Evolutionary conservation across 2,888 invertebrate genomes (phyloP).

Genomic region (Mechanitis messenoides): DNA sequence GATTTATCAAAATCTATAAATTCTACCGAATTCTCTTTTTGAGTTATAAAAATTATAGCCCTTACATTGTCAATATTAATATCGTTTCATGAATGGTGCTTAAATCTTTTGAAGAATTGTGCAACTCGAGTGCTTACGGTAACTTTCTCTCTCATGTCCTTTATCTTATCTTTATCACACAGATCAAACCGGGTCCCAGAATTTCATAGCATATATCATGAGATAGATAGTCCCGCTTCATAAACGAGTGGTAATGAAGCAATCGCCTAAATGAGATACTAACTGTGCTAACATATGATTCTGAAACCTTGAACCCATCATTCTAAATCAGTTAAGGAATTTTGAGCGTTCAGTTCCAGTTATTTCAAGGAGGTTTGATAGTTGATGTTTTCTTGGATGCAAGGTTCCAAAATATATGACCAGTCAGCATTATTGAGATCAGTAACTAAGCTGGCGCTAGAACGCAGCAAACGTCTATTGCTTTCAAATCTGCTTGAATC

Average conservation of each 20-base stretch:
- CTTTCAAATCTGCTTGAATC: conserved; percentile 46
- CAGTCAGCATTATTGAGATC: conserved; percentile 56
- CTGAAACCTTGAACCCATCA: not conserved
- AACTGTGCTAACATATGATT: conserved; percentile 43
- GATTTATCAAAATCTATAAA: conserved; percentile 26
- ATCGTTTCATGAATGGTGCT: conserved; percentile 35
- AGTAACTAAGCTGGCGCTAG: conserved; percentile 57
- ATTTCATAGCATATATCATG: conserved; percentile 62
- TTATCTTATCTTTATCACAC: conserved; percentile 29
- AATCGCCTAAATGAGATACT: conserved; percentile 58
- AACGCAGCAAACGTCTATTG: conserved; percentile 57
- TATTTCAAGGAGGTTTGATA: conserved; percentile 9
- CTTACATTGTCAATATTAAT: conserved; percentile 23
- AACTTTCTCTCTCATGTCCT: conserved; percentile 50
- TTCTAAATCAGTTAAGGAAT: not conserved
- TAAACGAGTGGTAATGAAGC: conserved; percentile 65
- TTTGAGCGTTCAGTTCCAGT: conserved; percentile 18
- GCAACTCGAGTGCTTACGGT: conserved; percentile 59
- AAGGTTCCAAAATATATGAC: conserved; percentile 40
- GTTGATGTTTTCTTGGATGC: conserved; percentile 32
- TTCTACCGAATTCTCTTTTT: conserved; percentile 15
- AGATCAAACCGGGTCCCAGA: conserved; percentile 35
- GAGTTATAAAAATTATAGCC: conserved; percentile 23
- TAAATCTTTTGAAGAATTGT: conserved; percentile 47
- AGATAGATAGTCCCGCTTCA: conserved; percentile 61